Evolutionary conservation across 2,888 invertebrate genomes (phyloP).

Genomic region (Sinopyrophorus schimmeli): DNA sequence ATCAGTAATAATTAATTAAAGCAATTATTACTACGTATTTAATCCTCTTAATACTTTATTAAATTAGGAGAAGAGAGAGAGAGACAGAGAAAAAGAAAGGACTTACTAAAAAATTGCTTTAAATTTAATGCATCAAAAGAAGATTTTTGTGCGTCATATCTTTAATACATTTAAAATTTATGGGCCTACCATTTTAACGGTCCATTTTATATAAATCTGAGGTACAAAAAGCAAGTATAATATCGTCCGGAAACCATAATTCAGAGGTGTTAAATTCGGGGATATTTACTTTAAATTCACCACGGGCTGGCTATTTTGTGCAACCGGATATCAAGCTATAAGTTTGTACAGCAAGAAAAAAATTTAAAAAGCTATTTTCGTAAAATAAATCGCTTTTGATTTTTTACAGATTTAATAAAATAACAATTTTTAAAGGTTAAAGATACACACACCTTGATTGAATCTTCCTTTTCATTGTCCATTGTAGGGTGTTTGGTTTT

Average conservation of each 20-base stretch:
- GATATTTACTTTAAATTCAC: slow-evolving; percentile 35
- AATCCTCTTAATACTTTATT: too few species aligned
- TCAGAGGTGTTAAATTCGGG: slow-evolving; percentile 25
- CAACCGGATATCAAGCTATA: slow-evolving; percentile 30
- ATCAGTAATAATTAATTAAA: too few species aligned
- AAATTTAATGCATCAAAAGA: too few species aligned
- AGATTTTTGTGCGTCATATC: too few species aligned
- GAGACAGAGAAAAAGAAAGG: too few species aligned
- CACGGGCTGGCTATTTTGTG: slow-evolving; percentile 17
- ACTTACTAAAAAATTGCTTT: too few species aligned
- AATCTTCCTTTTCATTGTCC: slow-evolving; percentile 11
- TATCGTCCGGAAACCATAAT: slow-evolving; percentile 31
- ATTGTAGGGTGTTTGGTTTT: slow-evolving; percentile 7
- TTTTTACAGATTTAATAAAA: too few species aligned
- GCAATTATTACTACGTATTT: too few species aligned
- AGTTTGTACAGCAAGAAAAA: slow-evolving; percentile 7
- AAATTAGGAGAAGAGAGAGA: too few species aligned
- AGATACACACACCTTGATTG: slow-evolving; percentile 1
- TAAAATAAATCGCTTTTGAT: slow-evolving; percentile 5
- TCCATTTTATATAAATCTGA: slow-evolving; percentile 19
- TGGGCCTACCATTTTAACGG: slow-evolving; percentile 13
- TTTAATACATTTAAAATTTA: slow-evolving; percentile 9
- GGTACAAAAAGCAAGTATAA: slow-evolving; percentile 11
- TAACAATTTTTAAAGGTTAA: too few species aligned
- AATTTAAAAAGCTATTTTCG: slow-evolving; percentile 22